Percentiles rank a stretch among this genome's conserved stretches.
phyloP scores from a whole-genome alignment of 2,888 invertebrate species.

The Machimus atricapillus region DNA sequence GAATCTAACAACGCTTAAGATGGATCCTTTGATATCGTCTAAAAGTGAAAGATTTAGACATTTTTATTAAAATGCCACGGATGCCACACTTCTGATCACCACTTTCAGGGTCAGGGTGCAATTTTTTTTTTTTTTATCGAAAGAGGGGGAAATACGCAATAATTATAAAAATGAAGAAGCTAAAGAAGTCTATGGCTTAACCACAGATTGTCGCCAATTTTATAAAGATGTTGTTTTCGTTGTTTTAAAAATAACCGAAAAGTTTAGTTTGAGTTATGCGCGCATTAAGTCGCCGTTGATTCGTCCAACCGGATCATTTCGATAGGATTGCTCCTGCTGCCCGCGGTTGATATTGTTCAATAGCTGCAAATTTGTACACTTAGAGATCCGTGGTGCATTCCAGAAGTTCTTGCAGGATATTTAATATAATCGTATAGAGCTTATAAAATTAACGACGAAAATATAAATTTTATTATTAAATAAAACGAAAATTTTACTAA shows the following conservation, averaged over 20 bases:
- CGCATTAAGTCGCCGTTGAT: background rate
- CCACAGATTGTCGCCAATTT: constrained; percentile 8
- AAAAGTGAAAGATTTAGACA: background rate
- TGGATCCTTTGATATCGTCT: background rate
- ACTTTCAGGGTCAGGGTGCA: background rate
- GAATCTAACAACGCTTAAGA: background rate
- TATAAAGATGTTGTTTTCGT: constrained; percentile 4
- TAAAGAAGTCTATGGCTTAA: background rate
- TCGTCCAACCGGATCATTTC: background rate
- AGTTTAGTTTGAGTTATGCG: constrained; percentile 4
- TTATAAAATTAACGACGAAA: background rate
- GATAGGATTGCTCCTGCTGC: background rate
- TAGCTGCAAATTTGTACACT: background rate
- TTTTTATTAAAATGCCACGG: background rate
- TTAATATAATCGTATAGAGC: background rate
- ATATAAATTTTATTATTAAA: background rate
- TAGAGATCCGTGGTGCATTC: background rate
- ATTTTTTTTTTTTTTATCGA: background rate
- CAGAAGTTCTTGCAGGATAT: background rate
- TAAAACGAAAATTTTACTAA: background rate
- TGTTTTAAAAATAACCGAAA: constrained; percentile 29
- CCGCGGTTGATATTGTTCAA: background rate
- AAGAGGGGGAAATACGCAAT: background rate
- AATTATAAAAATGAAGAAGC: background rate
- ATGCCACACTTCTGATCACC: background rate